Conservation (phyloP, 2,797 vertebrate genomes). For the Smutsia temminckii region DNA sequence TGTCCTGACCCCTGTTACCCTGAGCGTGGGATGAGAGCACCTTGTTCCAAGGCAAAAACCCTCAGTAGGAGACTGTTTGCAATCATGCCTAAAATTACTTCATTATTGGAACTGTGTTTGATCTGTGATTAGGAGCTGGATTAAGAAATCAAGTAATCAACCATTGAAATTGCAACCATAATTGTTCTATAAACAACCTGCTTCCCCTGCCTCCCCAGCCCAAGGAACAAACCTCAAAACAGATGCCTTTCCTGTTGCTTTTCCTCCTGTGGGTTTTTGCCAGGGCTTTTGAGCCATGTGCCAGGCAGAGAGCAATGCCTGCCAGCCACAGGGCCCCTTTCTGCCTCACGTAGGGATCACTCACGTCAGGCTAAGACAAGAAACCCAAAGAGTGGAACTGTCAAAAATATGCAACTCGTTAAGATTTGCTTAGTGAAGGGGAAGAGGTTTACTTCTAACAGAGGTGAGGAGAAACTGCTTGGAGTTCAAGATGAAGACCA, state of each 20-base stretch:
- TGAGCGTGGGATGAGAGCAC: background rate
- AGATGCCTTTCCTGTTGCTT: constrained; percentile 48
- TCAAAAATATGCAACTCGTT: constrained; percentile 29
- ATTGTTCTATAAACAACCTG: constrained; percentile 71
- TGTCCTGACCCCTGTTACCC: background rate
- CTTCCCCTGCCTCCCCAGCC: background rate
- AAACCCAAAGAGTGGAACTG: background rate
- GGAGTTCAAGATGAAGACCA: constrained; percentile 38
- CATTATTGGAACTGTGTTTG: constrained; percentile 64
- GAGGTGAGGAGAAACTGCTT: background rate
- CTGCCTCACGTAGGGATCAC: background rate
- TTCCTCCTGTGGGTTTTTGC: background rate
- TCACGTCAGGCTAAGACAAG: background rate
- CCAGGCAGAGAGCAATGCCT: background rate
- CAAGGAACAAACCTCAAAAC: constrained; percentile 58
- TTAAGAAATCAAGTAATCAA: constrained; percentile 74
- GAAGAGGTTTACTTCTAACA: constrained; percentile 39
- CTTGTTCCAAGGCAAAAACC: constrained; percentile 36
- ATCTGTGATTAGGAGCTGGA: constrained; percentile 67
- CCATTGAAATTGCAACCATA: constrained; percentile 59
- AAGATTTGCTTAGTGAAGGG: background rate
- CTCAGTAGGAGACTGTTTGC: constrained; percentile 59
- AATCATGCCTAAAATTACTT: constrained; percentile 72
- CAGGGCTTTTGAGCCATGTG: background rate
- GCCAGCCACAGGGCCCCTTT: background rate